phyloP scores from a whole-genome alignment of 2,888 invertebrate genomes.

The Clostera curtula region DNA sequence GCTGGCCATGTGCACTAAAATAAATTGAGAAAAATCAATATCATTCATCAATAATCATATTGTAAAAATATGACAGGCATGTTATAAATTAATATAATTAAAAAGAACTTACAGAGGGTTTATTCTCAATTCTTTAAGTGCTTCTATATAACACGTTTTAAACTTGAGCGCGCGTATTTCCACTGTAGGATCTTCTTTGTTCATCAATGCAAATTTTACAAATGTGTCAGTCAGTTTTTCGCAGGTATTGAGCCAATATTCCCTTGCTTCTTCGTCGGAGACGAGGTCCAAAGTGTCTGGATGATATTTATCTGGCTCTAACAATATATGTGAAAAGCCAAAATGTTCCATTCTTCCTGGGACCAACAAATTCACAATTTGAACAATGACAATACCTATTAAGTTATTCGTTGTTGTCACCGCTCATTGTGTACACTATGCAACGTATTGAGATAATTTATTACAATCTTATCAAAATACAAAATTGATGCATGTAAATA shows the following conservation, averaged over 20 bases:
- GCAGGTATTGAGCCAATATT: slow-evolving; percentile 95
- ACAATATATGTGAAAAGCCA: slow-evolving; percentile 76
- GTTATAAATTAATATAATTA: slow-evolving; percentile 1
- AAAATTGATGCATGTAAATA: no score
- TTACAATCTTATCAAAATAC: slow-evolving; percentile 39
- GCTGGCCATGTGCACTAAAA: slow-evolving; percentile 81
- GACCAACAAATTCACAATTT: slow-evolving; percentile 18
- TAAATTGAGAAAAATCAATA: slow-evolving; percentile 10
- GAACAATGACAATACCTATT: slow-evolving; percentile 17
- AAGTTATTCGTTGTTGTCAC: slow-evolving; percentile 36
- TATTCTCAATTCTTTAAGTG: slow-evolving; percentile 82
- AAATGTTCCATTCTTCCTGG: slow-evolving; percentile 58
- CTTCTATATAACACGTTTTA: slow-evolving; percentile 86
- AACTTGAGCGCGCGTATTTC: slow-evolving; percentile 87
- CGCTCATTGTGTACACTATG: slow-evolving; percentile 52
- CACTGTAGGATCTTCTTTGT: slow-evolving; percentile 84
- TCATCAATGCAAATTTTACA: slow-evolving; percentile 85
- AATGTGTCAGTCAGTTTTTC: slow-evolving; percentile 90
- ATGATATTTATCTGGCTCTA: slow-evolving; percentile 85
- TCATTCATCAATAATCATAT: slow-evolving; percentile 1
- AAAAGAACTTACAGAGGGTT: slow-evolving; percentile 84
- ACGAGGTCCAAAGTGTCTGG: slow-evolving; percentile 95
- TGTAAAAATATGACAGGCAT: slow-evolving; percentile 6
- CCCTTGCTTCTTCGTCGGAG: slow-evolving; percentile 87
- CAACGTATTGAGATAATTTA: slow-evolving; percentile 43